phyloP scores from a whole-genome alignment of 2,888 invertebrate species.

The Pelosia muscerda region DNA sequence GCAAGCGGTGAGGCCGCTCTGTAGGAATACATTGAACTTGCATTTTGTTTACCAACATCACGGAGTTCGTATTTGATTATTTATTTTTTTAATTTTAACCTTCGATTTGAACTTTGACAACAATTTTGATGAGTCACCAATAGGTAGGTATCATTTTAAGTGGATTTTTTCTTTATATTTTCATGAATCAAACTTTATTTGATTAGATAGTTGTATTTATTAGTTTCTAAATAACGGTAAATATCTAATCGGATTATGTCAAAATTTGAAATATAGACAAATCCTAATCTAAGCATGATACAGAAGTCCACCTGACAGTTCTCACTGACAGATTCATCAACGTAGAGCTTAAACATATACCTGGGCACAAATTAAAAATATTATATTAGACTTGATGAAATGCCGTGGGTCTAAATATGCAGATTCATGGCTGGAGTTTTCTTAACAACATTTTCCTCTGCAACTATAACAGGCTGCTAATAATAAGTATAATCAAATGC shows the following conservation, averaged over 20 bases:
- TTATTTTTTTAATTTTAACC: conserved; percentile 21
- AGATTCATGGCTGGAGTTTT: background rate
- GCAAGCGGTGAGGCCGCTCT: conserved; percentile 54
- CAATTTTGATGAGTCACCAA: background rate
- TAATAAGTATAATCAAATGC: background rate
- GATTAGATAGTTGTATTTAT: background rate
- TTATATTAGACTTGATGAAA: background rate
- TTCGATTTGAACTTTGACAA: background rate
- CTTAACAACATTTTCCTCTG: background rate
- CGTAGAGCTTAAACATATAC: no score
- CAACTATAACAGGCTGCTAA: background rate
- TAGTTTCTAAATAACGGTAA: background rate
- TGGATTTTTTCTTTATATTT: background rate
- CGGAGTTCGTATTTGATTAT: conserved; percentile 20
- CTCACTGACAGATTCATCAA: no score
- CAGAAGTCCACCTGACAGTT: no score
- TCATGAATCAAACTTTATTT: background rate
- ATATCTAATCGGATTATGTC: background rate
- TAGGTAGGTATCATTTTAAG: background rate
- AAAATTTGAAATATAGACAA: no score
- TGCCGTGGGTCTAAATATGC: background rate
- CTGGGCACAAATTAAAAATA: no score
- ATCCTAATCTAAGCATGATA: no score
- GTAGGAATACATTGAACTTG: conserved; percentile 70
- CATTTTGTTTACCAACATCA: conserved; percentile 66